Base-by-base conservation (phyloP, 2,113 vertebrate species). In the Campylorhamphus procurvoides region DNA sequence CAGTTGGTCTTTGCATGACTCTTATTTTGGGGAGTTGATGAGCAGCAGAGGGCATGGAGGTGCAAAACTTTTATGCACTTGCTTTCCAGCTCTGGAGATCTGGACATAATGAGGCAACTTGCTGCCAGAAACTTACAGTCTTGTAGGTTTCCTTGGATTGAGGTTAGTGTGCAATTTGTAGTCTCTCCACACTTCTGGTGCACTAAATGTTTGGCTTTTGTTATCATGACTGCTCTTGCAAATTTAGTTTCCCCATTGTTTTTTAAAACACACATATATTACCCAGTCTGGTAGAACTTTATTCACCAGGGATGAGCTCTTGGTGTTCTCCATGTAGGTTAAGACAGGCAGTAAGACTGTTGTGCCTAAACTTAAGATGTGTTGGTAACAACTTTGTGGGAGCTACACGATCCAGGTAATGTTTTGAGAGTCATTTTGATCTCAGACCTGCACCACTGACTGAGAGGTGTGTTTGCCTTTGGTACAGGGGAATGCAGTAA, bases 401-500 rank as follows among this genome's bases (percentile, higher is more conserved):
- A 93, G 76, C 64, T 86, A 4, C 64, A 2, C 1, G 19, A 90
- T 44, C 25, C 80, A 93, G 83, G 88, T 87, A 53, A 56, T 11
- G 4, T 39, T 91, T 56, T 74, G 47, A 47, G 73, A 83, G 44
- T 47, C 4, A 5, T n/a, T 82, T 77, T 39, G n/a, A 9, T 35
- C 42, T 96, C 1, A 4, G 1, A 8, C 13, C 15, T 49, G 31
- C 40, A 35, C 60, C 9, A 2, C 12, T 73, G 39, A 53, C 81
- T 95, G 42, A 96, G 31, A 19, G 58, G 18, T 68, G 62, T 55
- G 33, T 73, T 96, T 97, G 64, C 68, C 72, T 96, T 95, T 97
- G 92, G 77, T 68, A 14, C 97, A 99, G 99, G 99, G 31, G 99
- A 99, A 94, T 99, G 99, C 96, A 99, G 99, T 98, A 99, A 99